Evolutionary conservation across 2,113 vertebrate species (phyloP), one percentile per base, ranked within the genome.

Genomic region (Pantherophis guttatus): DNA sequence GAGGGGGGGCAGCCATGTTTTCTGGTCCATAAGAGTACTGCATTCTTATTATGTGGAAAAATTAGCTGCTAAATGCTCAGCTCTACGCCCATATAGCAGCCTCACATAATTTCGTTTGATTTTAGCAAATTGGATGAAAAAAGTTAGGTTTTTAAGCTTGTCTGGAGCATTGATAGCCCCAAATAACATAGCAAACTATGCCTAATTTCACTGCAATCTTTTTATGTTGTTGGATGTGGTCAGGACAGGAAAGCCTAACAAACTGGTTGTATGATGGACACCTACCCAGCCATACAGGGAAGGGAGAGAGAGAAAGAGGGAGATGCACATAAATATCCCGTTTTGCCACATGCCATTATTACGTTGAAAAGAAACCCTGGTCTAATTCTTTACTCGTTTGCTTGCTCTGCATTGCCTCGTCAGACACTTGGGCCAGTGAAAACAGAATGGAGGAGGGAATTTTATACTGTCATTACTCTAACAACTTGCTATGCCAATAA

Each of bases 381-480:
- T 92, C 92, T 92, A 93, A 29, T 94, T 96, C 86, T 93, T 88
- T 97, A 92, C 23, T 53, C 93, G 95, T 94, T 96, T 96, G 89
- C 87, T 95, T 93, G 91, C 62, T 89, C 94, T 0, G 0, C 90
- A 15, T 90, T 95, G 75, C 29, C 54, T 95, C 91, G 59, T 94
- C 29, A 33, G 33, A 59, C 93, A 87, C 21, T 44, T 53, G 55
- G 93, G 91, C 90, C 29, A 88, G 88, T n/a, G 29, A 91, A 95
- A 13, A 54, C 0, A 93, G 86, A 91, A 95, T 92, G 81, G 12
- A 93, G 59, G 87, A 91, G 92, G 65, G 33, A 85, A 50, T 85
- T 57, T 58, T 89, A 90, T 52, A 75, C 13, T 29, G 12, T 26
- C 86, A 87, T 52, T 52, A 54, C 13, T 52, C 85, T 87, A 0